Conservation (phyloP, 2,888 invertebrate species). For the Pseudococcus jackbeardsleyi region DNA sequence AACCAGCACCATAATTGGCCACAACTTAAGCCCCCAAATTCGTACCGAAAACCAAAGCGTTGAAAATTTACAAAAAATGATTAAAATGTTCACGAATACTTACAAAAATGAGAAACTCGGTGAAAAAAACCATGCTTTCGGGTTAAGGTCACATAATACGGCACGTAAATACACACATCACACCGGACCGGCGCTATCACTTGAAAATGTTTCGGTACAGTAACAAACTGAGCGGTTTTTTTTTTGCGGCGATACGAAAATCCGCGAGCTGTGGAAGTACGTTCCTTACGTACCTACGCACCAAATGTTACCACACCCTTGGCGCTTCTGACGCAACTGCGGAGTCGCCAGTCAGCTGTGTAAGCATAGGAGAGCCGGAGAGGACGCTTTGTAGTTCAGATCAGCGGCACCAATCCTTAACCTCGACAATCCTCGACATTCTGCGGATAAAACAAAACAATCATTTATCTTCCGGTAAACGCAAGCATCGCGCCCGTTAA, state of each 20-base stretch:
- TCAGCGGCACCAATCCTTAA: slow-evolving; percentile 61
- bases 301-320: slow-evolving; percentile 64
- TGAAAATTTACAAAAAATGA: neutral
- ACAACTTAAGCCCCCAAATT: neutral
- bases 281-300: slow-evolving; percentile 56
- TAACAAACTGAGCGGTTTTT: slow-evolving; percentile 49
- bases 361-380: neutral
- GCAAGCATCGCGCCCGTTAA: slow-evolving; percentile 13
- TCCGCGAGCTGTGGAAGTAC: slow-evolving; percentile 47
- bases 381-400: slow-evolving; percentile 51
- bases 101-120: slow-evolving; percentile 56
- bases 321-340: slow-evolving; percentile 64
- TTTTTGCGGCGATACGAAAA: slow-evolving; percentile 49
- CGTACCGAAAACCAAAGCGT: neutral
- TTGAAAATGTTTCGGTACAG: slow-evolving; percentile 45
- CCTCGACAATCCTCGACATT: slow-evolving; percentile 65
- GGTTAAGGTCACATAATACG: slow-evolving; percentile 64
- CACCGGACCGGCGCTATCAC: slow-evolving; percentile 59
- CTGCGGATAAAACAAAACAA: slow-evolving; percentile 56
- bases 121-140: slow-evolving; percentile 54
- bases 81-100: slow-evolving; percentile 39
- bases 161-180: slow-evolving; percentile 38
- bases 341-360: slow-evolving; percentile 20
- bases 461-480: slow-evolving; percentile 63
- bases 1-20: slow-evolving; percentile 12